A percentile compares a stretch with the other conserved stretches of the same genome.
These are phyloP conservation scores for Protosalanx chinensis DNA, from an alignment of 2,797 vertebrate species.

Conservation along the genomic window DNA sequence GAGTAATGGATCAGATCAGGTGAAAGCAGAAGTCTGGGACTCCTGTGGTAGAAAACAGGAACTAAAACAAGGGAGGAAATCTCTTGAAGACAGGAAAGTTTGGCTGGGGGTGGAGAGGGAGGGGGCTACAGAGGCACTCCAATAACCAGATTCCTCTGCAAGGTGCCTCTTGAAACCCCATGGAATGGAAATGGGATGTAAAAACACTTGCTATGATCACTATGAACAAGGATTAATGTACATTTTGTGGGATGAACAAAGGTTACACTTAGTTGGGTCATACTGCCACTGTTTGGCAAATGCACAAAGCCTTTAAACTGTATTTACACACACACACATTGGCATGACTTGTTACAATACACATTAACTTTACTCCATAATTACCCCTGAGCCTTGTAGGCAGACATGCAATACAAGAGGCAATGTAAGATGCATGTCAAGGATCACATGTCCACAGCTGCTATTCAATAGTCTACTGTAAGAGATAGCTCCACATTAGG, in stretches of 20 bases:
- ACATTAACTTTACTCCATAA: background rate
- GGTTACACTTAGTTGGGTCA: background rate
- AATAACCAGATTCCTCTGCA: background rate
- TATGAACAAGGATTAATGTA: background rate
- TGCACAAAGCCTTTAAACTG: background rate
- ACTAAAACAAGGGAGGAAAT: conserved; percentile 60
- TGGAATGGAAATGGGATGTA: background rate
- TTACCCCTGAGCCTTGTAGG: background rate
- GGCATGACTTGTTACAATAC: background rate
- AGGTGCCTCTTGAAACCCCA: background rate
- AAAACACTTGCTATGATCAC: background rate
- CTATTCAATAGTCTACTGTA: background rate
- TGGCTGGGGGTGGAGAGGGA: background rate
- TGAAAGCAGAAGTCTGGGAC: conserved; percentile 31
- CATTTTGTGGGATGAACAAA: too few species aligned
- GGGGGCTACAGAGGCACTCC: background rate
- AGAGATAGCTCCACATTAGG: background rate
- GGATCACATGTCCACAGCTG: background rate
- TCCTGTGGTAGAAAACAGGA: conserved; percentile 70
- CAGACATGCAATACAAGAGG: background rate
- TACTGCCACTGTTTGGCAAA: too few species aligned
- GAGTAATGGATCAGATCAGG: conserved; percentile 24
- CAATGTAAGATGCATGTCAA: background rate
- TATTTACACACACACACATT: background rate
- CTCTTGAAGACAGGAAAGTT: conserved; percentile 62